A percentile compares a stretch with the other conserved stretches of the same genome.
These are phyloP conservation scores for Mormyrops boulengeri DNA, from an alignment of 2,797 vertebrate genomes.

Conservation along the genomic window DNA sequence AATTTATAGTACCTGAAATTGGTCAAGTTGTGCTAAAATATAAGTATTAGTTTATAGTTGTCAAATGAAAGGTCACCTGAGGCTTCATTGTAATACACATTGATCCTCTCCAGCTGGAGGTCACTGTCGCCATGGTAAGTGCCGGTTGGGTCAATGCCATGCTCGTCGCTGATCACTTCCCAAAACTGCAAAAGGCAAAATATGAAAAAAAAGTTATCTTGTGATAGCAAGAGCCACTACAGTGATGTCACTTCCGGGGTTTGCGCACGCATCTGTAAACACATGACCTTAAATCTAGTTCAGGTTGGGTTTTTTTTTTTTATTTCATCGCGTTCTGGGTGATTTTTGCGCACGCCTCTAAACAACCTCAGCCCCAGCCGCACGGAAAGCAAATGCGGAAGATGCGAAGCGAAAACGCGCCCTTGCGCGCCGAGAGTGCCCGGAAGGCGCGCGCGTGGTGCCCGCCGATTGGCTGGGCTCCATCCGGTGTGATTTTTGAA, in stretches of 20 bases:
- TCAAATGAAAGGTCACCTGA: conserved; percentile 45
- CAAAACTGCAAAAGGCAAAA: conserved; percentile 55
- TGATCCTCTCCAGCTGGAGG: conserved; percentile 72
- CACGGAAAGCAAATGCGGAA: not conserved
- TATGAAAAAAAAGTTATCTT: not conserved
- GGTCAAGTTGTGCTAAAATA: not conserved
- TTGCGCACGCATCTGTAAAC: not conserved
- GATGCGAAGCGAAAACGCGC: not conserved
- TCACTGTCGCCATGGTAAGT: conserved; percentile 72
- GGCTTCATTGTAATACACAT: conserved; percentile 74
- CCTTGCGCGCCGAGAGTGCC: conserved; percentile 36
- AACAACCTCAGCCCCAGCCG: not conserved
- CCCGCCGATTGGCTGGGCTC: conserved; percentile 45
- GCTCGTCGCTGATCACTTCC: conserved; percentile 74
- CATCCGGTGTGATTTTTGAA: conserved; percentile 40
- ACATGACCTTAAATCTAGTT: not conserved
- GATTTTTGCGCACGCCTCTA: not conserved
- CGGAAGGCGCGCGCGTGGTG: conserved; percentile 46
- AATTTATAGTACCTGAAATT: not conserved
- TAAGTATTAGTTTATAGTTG: not conserved
- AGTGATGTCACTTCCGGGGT: not conserved
- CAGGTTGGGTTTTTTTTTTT: not conserved
- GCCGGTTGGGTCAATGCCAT: conserved; percentile 71
- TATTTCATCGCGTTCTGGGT: not conserved
- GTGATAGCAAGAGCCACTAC: not conserved